Base-by-base conservation (phyloP, 2,797 vertebrate genomes). In the Parauchenoglanis ngamensis region DNA sequence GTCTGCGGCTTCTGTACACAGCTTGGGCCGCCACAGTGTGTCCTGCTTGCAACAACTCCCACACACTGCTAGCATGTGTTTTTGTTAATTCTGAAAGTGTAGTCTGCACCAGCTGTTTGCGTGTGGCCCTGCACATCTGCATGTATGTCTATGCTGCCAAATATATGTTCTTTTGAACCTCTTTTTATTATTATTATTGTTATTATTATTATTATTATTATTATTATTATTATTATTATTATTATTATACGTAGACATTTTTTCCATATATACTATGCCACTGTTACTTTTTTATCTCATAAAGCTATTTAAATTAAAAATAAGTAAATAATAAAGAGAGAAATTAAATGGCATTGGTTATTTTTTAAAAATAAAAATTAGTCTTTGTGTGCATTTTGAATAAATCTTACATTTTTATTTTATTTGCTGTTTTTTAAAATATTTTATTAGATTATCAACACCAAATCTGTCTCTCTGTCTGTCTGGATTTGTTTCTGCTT, bases 1-100 rank as follows among this genome's bases (percentile, higher is more conserved):
- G 93, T 92, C 90, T 94, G 93, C 88, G 93, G 92, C 92, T 87
- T 88, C 89, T 92, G 89, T 91, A 92, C 91, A 93, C 92, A 92
- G 91, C 92, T 84, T 86, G 90, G 82, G 90, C 84, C 87, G 90
- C 91, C 40, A 40, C 40, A 92, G 92, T 93, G 89, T 92, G 90
- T 91, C 92, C 92, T 91, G 82, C 85, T 88, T 92, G 89, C 84
- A 87, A 52, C 91, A 92, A 93, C 92, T 89, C 88, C 83, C 82
- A 87, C 80, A 92, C 90, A 90, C 54, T 65, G 87, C 90, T 86
- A 52, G 78, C 91, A 70, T 67, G 87, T 31, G 73, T 63, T 40
- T 87, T 63, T 72, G 23, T 85, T 59, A 6, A 61, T 59, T 73
- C 40, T 61, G 54, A 75, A 10, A 85, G 28, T 31, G 6, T 11